These are phyloP conservation scores for Agrochola circellaris DNA, from an alignment of 2,888 invertebrate genomes.

Conservation along the genomic window DNA sequence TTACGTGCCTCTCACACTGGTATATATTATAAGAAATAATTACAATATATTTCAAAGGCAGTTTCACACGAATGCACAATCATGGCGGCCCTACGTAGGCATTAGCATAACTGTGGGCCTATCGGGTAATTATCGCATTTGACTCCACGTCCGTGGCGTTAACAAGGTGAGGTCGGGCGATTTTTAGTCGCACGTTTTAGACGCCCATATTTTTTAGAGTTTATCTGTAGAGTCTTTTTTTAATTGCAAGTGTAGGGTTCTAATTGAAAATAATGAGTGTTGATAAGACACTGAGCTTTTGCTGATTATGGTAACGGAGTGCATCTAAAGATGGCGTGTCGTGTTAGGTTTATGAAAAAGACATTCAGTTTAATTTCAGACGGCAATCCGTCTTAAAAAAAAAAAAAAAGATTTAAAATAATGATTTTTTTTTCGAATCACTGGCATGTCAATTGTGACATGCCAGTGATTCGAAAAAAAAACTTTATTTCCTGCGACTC, in stretches of 20 bases:
- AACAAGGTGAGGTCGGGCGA: constrained; percentile 64
- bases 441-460: too few relatives aligned
- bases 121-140: constrained; percentile 78
- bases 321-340: neutral
- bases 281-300: neutral
- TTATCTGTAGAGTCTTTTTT: constrained; percentile 12
- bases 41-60: constrained; percentile 60
- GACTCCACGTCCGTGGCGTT: constrained; percentile 68
- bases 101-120: constrained; percentile 73
- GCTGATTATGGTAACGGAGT: neutral
- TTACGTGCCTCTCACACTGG: neutral
- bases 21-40: constrained; percentile 44
- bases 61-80: constrained; percentile 52
- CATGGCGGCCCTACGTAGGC: constrained; percentile 63
- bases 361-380: too few relatives aligned
- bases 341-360: neutral
- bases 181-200: constrained; percentile 45
- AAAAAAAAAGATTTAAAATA: too few relatives aligned
- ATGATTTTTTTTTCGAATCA: too few relatives aligned
- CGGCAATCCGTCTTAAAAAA: too few relatives aligned
- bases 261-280: constrained; percentile 18
- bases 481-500: too few relatives aligned
- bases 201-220: constrained; percentile 1
- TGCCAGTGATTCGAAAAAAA: too few relatives aligned
- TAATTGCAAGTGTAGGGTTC: neutral